A percentile compares a stretch with the other conserved stretches of the same genome.
phyloP scores from a whole-genome alignment of 2,113 vertebrate genomes.

The Lutjanus erythropterus region DNA sequence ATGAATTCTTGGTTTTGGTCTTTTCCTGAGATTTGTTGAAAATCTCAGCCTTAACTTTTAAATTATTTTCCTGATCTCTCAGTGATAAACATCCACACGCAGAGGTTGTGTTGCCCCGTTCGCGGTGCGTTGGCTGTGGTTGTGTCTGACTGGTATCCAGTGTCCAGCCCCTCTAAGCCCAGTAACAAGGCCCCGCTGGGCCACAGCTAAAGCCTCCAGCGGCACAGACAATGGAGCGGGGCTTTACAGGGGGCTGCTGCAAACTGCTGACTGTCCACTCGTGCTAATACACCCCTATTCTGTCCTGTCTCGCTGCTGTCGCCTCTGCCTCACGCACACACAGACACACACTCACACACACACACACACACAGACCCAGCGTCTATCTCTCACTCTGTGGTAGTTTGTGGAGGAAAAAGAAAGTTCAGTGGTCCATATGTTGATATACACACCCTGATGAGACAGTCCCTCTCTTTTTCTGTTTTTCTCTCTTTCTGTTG shows the following conservation, averaged over 20 bases:
- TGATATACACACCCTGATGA: conserved; percentile 42
- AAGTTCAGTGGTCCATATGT: conserved; percentile 41
- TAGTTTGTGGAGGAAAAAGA: conserved; percentile 36
- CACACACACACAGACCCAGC: neutral
- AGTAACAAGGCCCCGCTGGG: conserved; percentile 78
- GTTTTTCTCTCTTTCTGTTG: conserved; percentile 23
- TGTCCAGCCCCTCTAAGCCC: conserved; percentile 81
- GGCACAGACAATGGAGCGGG: conserved; percentile 78
- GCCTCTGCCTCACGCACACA: conserved; percentile 26
- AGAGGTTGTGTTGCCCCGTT: conserved; percentile 28
- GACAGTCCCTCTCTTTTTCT: conserved; percentile 25
- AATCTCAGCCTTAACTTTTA: neutral
- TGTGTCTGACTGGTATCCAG: conserved; percentile 76
- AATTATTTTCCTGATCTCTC: neutral
- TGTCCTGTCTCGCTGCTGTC: conserved; percentile 71
- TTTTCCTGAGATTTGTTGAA: neutral
- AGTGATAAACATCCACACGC: neutral
- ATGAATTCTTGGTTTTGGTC: neutral
- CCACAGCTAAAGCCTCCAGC: conserved; percentile 78
- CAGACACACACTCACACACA: conserved; percentile 24
- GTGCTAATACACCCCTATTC: conserved; percentile 77
- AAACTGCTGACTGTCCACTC: conserved; percentile 86
- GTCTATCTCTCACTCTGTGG: neutral
- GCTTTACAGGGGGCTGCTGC: conserved; percentile 76
- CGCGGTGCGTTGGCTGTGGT: conserved; percentile 24